Conservation (phyloP, 2,888 invertebrate genomes). For the Flexamia atlantica region DNA sequence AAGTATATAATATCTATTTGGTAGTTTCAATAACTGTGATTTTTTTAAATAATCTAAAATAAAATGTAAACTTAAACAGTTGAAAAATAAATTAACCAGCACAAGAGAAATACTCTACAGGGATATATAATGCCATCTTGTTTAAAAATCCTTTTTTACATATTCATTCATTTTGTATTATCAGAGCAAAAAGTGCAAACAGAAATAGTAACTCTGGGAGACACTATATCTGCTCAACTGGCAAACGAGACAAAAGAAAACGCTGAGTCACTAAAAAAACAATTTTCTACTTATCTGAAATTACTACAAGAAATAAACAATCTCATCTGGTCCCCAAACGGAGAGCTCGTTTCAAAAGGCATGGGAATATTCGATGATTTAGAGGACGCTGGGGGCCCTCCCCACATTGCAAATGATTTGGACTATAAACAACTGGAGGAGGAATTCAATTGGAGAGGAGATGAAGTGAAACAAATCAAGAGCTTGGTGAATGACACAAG, state of each 20-base stretch:
- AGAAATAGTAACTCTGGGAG: constrained; percentile 40
- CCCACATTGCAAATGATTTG: not conserved
- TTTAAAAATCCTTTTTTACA: not conserved
- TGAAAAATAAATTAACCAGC: not conserved
- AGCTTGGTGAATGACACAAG: constrained; percentile 16
- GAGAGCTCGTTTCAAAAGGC: constrained; percentile 8
- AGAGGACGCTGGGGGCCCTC: constrained; percentile 28
- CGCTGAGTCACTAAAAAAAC: constrained; percentile 9
- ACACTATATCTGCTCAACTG: not conserved
- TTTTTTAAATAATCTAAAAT: not conserved
- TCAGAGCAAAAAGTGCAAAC: not conserved
- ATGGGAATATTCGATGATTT: constrained; percentile 20
- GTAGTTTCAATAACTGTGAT: too few relatives aligned
- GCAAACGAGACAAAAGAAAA: constrained; percentile 10
- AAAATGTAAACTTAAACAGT: not conserved
- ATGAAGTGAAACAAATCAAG: constrained; percentile 3
- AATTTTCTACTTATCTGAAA: constrained; percentile 14
- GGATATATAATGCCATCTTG: not conserved
- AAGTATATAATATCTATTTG: too few relatives aligned
- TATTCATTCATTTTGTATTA: not conserved
- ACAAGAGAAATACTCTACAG: not conserved
- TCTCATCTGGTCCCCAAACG: constrained; percentile 20
- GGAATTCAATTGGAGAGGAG: constrained; percentile 1
- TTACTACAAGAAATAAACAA: constrained; percentile 5
- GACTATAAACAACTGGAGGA: constrained; percentile 9